phyloP scores from a whole-genome alignment of 1,140 invertebrate species.

The Heliconius hewitsoni region DNA sequence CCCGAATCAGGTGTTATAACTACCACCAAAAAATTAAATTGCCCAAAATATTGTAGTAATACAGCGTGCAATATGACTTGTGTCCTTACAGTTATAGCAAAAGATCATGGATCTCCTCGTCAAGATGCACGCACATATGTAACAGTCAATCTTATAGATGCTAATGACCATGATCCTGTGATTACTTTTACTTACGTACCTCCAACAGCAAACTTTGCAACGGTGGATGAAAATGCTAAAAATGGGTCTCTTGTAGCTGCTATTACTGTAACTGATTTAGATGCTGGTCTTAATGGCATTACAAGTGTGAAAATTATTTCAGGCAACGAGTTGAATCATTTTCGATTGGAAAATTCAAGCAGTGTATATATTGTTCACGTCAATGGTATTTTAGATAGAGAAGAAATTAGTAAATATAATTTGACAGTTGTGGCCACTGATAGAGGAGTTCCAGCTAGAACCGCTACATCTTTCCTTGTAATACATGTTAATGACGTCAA shows the following conservation, averaged over 20 bases:
- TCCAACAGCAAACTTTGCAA: conserved; percentile 89
- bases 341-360: conserved; percentile 90
- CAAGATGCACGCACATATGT: conserved; percentile 97
- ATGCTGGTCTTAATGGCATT: conserved; percentile 94
- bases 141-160: conserved; percentile 95
- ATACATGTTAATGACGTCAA: conserved; percentile 97
- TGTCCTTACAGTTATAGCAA: conserved; percentile 95
- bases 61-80: conserved; percentile 92
- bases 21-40: conserved; percentile 89
- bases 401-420: conserved; percentile 96
- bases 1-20: conserved; percentile 93
- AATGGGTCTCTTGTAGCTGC: conserved; percentile 95
- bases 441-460: conserved; percentile 91
- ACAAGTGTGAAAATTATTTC: conserved; percentile 91
- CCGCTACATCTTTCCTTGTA: conserved; percentile 92
- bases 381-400: conserved; percentile 94
- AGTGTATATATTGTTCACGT: conserved; percentile 95
- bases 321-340: conserved; percentile 95
- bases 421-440: conserved; percentile 95
- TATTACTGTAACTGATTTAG: conserved; percentile 94
- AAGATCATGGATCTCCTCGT: conserved; percentile 94
- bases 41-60: conserved; percentile 84
- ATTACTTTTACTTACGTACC: conserved; percentile 96
- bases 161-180: conserved; percentile 96
- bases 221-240: conserved; percentile 95